Evolutionary conservation across 2,113 vertebrate species (phyloP).

Genomic region (Leptobrachium ailaonicum): DNA sequence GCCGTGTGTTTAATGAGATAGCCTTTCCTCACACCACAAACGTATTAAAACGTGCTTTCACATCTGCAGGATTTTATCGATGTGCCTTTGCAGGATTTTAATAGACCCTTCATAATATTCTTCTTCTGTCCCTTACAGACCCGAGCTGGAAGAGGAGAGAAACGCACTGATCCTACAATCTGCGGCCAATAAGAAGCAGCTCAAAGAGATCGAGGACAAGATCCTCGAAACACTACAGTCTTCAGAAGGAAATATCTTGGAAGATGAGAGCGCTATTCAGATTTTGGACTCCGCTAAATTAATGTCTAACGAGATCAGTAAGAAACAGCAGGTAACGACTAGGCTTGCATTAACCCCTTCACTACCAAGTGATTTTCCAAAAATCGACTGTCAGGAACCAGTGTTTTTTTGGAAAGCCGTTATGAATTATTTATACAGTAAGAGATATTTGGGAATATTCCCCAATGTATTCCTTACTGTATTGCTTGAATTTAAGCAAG

Average conservation of each 20-base stretch:
- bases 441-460: too few relatives aligned
- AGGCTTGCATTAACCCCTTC: too few relatives aligned
- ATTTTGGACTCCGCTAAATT: slow-evolving; percentile 92
- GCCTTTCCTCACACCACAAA: too few relatives aligned
- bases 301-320: slow-evolving; percentile 90
- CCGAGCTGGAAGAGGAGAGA: slow-evolving; percentile 91
- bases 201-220: slow-evolving; percentile 91
- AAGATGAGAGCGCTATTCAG: slow-evolving; percentile 89
- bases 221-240: slow-evolving; percentile 91
- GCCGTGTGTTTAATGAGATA: background rate
- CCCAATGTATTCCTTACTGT: too few relatives aligned
- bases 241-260: slow-evolving; percentile 93
- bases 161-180: slow-evolving; percentile 93
- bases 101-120: background rate
- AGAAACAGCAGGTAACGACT: slow-evolving; percentile 85
- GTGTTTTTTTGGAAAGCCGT: too few relatives aligned
- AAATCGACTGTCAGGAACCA: too few relatives aligned
- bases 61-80: too few relatives aligned
- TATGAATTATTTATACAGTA: too few relatives aligned
- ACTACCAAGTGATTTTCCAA: too few relatives aligned
- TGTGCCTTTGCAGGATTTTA: too few relatives aligned
- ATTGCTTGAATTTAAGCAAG: too few relatives aligned
- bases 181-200: slow-evolving; percentile 87
- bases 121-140: slow-evolving; percentile 66
- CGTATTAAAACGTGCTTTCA: too few relatives aligned